Evolutionary conservation across 2,113 vertebrate genomes (phyloP).

Genomic region (Hyperopisus bebe): DNA sequence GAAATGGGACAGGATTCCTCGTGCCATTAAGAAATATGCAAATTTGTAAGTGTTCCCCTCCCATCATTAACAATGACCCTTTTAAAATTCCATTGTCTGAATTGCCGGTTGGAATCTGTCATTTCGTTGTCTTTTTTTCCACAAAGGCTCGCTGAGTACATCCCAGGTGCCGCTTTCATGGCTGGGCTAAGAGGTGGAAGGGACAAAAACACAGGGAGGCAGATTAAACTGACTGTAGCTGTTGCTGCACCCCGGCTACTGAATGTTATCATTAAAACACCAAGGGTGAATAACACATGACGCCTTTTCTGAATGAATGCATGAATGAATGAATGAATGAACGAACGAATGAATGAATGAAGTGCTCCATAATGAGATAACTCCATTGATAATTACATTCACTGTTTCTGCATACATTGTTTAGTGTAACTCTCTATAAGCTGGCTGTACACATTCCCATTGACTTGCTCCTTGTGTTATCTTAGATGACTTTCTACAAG

Average conservation of each 20-base stretch:
- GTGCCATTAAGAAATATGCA: slow-evolving; percentile 31
- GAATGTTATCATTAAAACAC: slow-evolving; percentile 58
- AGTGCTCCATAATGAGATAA: no score
- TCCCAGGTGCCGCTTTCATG: slow-evolving; percentile 42
- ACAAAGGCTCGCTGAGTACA: slow-evolving; percentile 50
- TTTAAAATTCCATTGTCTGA: not conserved
- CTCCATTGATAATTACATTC: no score
- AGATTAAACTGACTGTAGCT: slow-evolving; percentile 52
- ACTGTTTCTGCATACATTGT: slow-evolving; percentile 44
- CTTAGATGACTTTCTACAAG: slow-evolving; percentile 58
- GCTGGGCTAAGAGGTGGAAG: slow-evolving; percentile 41
- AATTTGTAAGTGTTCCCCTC: slow-evolving; percentile 50
- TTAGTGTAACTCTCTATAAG: slow-evolving; percentile 56
- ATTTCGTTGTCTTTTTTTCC: not conserved
- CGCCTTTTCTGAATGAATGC: no score
- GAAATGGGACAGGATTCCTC: slow-evolving; percentile 53
- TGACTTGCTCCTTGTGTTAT: not conserved
- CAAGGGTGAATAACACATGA: slow-evolving; percentile 45
- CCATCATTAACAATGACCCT: not conserved
- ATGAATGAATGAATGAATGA: no score
- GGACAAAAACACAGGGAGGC: slow-evolving; percentile 49
- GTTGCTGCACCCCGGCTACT: slow-evolving; percentile 47
- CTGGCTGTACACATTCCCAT: slow-evolving; percentile 51
- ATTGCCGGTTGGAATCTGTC: not conserved
- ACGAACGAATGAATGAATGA: no score